Base-by-base conservation (phyloP, 2,113 vertebrate genomes). In the Xerus inauris region DNA sequence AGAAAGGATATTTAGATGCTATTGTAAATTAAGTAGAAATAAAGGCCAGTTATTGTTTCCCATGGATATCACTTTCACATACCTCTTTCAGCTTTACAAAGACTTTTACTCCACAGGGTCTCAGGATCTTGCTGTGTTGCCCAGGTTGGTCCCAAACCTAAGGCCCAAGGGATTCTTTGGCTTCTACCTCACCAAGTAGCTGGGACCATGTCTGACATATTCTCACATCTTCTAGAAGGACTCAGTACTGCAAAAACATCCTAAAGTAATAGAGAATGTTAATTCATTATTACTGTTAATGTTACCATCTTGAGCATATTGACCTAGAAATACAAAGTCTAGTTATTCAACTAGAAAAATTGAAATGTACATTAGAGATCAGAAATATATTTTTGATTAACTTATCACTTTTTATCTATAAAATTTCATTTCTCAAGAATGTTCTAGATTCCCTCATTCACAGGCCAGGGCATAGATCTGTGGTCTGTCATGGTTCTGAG, bases 1-100 rank as follows among this genome's bases (percentile, higher is more conserved):
- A 94, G 45, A 79, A 88, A 72, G 13, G 47, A 14, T 81, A 51
- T 94, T 97, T 87, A 51, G 65, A 93, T 89, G 59, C n/a, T 93
- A n/a, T 86, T 87, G 26, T 47, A 17, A 87, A n/a, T 77, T 82
- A 79, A n/a, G n/a, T 47, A 87, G 38, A 94, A 93, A 85, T 65
- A 57, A 91, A 91, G 22, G 65, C 30, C 28, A 85, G 19, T 51
- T 82, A 59, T 79, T 94, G 17, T 87, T 77, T 96, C 76, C 47
- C 19, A 14, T 87, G 8, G 35, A 59, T 65, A 38, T 82, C 17
- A 22, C 42, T 85, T 86, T 14, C 8, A 72, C 20, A 62, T 35
- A 17, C 40, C 19, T 54, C 6, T 42, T 40, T 75, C 35, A 72
- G 54, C 17, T 80, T 75, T 77, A 42, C 24, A 95, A 84, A 94